Conservation (phyloP, 2,888 invertebrate species). For the Gasteruption jaculator region DNA sequence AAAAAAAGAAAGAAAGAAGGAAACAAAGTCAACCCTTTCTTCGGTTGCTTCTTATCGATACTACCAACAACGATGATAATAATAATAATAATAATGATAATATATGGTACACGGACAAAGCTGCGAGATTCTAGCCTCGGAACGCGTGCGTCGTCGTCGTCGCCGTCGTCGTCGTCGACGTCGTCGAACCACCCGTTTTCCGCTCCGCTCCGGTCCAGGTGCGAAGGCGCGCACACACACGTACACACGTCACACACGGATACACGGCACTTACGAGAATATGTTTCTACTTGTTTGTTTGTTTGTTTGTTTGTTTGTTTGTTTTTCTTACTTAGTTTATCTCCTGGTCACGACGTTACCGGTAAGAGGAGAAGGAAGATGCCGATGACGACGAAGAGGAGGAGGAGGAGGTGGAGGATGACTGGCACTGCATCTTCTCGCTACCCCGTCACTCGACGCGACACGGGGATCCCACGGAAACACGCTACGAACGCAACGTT, state of each 20-base stretch:
- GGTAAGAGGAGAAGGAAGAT: no score
- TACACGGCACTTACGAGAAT: background rate
- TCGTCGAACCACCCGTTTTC: slow-evolving; percentile 17
- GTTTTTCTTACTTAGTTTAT: background rate
- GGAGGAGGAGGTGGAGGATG: no score
- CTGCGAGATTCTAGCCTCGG: no score
- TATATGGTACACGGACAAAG: no score
- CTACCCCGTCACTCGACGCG: no score
- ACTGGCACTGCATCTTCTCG: background rate
- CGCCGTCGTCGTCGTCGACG: slow-evolving; percentile 20
- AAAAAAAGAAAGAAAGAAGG: no score
- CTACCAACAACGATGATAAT: no score
- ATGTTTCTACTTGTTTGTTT: background rate
- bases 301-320: background rate
- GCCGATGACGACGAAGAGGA: no score
- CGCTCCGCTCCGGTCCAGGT: slow-evolving; percentile 2
- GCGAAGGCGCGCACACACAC: slow-evolving; percentile 1
- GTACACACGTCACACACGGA: background rate
- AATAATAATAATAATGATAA: no score
- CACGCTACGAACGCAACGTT: slow-evolving; percentile 3
- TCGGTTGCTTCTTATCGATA: no score
- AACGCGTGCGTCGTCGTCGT: slow-evolving; percentile 15
- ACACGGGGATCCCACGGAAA: no score
- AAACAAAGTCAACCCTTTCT: no score
- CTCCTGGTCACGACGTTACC: background rate